Evolutionary conservation across 35 echinoderm and acorn worm genomes (phyloP).

Genomic region (Holothuria glaberrima): DNA sequence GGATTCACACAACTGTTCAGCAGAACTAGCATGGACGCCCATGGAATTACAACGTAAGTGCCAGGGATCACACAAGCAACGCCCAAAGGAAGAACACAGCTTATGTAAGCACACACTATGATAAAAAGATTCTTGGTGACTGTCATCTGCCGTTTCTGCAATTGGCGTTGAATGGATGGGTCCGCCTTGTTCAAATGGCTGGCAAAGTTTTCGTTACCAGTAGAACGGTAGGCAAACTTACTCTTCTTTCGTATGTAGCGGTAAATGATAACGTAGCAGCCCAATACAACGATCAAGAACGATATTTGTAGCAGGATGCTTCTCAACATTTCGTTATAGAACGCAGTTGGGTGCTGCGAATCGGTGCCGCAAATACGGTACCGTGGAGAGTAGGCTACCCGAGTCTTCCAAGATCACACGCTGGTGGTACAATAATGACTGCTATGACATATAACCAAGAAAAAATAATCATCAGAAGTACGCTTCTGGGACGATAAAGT

Average conservation of each 20-base stretch:
- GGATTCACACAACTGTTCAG: conserved; percentile 9
- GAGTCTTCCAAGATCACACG: not conserved
- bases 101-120: not conserved
- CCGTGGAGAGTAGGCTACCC: not conserved
- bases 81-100: conserved; percentile 12
- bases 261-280: not conserved
- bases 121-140: conserved; percentile 40
- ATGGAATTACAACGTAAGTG: not conserved
- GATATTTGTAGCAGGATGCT: no score
- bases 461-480: not conserved
- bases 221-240: no score
- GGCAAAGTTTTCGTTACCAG: not conserved
- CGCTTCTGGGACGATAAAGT: not conserved
- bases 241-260: not conserved
- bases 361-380: not conserved
- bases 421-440: not conserved
- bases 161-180: not conserved
- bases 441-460: not conserved
- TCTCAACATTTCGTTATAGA: no score
- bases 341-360: not conserved
- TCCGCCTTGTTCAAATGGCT: not conserved
- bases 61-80: not conserved
- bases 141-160: not conserved
- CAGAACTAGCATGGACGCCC: not conserved
- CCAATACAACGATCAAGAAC: not conserved